A percentile compares a stretch with the other conserved stretches of the same genome.
Evolutionary conservation across 2,797 vertebrate genomes (phyloP).

Genomic region (Trachurus trachurus): DNA sequence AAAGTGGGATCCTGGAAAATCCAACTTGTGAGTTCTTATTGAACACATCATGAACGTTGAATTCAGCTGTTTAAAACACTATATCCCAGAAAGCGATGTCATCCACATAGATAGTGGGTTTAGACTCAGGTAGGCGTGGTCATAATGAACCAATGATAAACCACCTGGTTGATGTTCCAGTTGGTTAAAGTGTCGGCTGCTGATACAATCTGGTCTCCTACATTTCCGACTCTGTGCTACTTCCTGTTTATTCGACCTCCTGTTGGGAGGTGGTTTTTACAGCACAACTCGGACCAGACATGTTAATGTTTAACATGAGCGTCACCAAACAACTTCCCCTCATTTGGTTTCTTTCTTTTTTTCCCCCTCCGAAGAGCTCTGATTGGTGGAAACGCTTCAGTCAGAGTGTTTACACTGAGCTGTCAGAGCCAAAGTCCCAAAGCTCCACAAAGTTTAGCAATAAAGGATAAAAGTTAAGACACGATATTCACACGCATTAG

Average conservation of each 20-base stretch:
- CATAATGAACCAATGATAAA: no score
- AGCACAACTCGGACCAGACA: no score
- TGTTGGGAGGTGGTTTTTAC: not conserved
- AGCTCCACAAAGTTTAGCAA: slow-evolving; percentile 34
- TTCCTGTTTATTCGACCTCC: not conserved
- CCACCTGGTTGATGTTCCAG: not conserved
- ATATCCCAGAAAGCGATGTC: no score
- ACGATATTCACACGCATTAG: slow-evolving; percentile 63
- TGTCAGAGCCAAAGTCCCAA: slow-evolving; percentile 52
- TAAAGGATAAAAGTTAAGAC: slow-evolving; percentile 63
- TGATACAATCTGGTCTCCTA: not conserved
- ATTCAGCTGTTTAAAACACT: no score
- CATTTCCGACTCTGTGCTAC: not conserved
- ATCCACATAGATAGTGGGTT: no score
- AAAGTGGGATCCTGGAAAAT: no score
- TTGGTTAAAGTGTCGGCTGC: not conserved
- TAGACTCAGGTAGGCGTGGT: no score
- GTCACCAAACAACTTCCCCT: not conserved
- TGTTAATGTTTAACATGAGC: not conserved
- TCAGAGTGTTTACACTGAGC: slow-evolving; percentile 48
- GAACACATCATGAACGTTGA: no score
- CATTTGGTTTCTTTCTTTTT: no score
- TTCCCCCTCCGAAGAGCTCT: not conserved
- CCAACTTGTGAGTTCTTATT: no score
- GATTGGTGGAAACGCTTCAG: slow-evolving; percentile 44